Conservation (phyloP, 2,888 invertebrate genomes). For the Leptinotarsa rubiginosa region DNA sequence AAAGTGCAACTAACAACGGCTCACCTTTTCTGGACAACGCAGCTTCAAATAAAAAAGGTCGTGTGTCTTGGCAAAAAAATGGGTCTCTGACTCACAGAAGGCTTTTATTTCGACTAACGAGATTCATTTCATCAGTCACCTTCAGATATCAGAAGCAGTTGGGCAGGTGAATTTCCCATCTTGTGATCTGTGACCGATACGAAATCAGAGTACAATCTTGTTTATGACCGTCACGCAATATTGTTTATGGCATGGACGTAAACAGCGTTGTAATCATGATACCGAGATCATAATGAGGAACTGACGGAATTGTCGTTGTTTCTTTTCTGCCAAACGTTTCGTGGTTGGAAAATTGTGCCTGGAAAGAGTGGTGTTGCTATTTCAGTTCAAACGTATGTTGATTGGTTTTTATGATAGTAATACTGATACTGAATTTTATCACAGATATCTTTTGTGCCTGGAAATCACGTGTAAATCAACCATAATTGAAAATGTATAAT, state of each 20-base stretch:
- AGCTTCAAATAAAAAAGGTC: no score
- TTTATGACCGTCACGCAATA: slow-evolving; percentile 15
- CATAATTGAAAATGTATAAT: no score
- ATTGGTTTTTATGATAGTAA: no score
- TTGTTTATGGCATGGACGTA: slow-evolving; percentile 15
- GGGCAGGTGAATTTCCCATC: slow-evolving; percentile 13
- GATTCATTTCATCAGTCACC: slow-evolving; percentile 1
- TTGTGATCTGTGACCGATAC: slow-evolving; percentile 19
- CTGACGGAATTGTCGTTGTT: neutral
- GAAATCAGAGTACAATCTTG: slow-evolving; percentile 1
- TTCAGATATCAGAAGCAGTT: neutral
- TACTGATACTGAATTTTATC: no score
- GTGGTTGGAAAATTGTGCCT: no score
- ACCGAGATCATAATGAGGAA: slow-evolving; percentile 1
- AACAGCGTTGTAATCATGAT: slow-evolving; percentile 1
- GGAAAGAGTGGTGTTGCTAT: no score
- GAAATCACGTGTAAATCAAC: no score
- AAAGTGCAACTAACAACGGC: no score
- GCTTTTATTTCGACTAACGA: neutral
- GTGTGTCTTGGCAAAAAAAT: neutral
- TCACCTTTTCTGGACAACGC: no score
- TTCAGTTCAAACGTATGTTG: no score
- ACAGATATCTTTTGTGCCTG: no score
- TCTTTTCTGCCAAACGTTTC: no score
- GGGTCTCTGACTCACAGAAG: neutral